Evolutionary conservation across 1,140 invertebrate genomes (phyloP), one percentile per base, ranked within the genome.

Genomic region (Akabosia matsudoensis): DNA sequence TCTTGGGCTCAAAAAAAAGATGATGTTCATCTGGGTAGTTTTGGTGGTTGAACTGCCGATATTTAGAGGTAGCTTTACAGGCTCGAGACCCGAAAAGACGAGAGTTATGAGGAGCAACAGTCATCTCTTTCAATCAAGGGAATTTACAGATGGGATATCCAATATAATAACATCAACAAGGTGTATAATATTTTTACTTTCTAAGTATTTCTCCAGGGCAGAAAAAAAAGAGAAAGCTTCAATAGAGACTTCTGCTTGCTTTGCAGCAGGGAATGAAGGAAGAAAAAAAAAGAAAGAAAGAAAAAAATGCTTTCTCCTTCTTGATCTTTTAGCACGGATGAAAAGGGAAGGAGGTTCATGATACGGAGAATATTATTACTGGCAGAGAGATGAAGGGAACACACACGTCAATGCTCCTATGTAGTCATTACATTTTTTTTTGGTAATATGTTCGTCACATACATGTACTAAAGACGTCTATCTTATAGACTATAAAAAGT

Each of bases 31-130:
- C 37, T 18, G 18, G 37, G 18, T 45, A 18, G 18, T 45, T 7
- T 10, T 45, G 37, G 37, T 45, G 7, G 37, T 45, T 45, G 37
- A 45, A 45, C 7, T 45, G 18, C 7, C 37, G 37, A 45, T 45
- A 18, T 45, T 45, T 45, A 45, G 37, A 45, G 18, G 37, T 10
- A 56, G 54, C 54, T 10, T 18, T 45, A 45, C 7, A 45, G 37
- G 7, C 7, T 45, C 7, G 37, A 56, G 24, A 24, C 3, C 4
- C 14, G 54, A 7, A 3, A 56, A 56, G 24, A 56, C 4, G n/a
- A 24, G n/a, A 56, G 54, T 22, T 22, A 56, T 13, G 54, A 56
- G 54, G 54, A 56, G 54, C 54, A 56, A 56, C 54, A 56, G 54
- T 56, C 54, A 56, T 13, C 54, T 56, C 54, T 56, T 7, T 56